phyloP scores from a whole-genome alignment of 2,113 vertebrate genomes.

The Phocoena sinus region DNA sequence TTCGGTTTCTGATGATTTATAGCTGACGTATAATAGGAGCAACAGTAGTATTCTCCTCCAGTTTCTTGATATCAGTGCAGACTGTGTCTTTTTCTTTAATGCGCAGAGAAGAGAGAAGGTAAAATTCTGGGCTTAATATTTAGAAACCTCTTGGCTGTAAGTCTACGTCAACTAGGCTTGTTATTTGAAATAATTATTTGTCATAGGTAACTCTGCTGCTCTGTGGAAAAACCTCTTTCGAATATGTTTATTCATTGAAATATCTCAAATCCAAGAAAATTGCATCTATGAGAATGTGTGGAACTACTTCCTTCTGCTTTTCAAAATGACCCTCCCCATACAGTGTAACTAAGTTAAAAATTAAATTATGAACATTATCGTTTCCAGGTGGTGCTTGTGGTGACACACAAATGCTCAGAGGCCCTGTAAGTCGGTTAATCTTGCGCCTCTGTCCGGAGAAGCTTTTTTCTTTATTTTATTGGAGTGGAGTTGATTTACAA shows the following conservation, averaged over 20 bases:
- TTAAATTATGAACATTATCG: background rate
- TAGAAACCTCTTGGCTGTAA: background rate
- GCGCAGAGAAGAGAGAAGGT: background rate
- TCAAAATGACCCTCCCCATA: background rate
- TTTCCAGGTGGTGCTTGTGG: background rate
- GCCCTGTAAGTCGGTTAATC: background rate
- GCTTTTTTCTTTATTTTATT: background rate
- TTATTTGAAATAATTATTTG: background rate
- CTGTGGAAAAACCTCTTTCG: background rate
- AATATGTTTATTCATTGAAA: background rate
- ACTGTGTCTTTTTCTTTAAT: background rate
- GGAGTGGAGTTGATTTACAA: too few species aligned
- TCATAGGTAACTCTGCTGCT: background rate
- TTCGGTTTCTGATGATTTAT: background rate
- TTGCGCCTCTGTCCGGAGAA: background rate
- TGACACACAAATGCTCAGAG: background rate
- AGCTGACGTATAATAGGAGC: background rate
- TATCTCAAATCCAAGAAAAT: background rate
- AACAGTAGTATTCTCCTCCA: background rate
- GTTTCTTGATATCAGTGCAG: background rate
- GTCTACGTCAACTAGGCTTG: background rate
- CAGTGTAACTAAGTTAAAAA: background rate
- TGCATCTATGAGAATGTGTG: background rate
- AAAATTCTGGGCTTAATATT: background rate
- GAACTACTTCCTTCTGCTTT: constrained; percentile 7